A percentile compares a stretch with the other conserved stretches of the same genome.
These are phyloP conservation scores for Dicrostonyx torquatus DNA, from an alignment of 2,797 vertebrate species.

Conservation along the genomic window DNA sequence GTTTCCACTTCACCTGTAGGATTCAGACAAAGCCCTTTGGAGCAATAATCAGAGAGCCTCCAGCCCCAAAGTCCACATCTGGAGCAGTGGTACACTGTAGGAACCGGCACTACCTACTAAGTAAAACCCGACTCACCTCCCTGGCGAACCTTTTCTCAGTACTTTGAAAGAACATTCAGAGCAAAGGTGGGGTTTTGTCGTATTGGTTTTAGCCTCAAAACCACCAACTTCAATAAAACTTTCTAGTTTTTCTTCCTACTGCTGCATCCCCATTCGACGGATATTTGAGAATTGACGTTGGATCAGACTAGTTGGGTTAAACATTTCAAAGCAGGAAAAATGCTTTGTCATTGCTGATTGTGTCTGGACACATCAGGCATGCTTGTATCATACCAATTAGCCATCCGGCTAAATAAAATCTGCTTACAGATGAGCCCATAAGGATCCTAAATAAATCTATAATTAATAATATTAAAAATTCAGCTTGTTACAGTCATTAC, in stretches of 20 bases:
- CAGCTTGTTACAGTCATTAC: conserved; percentile 15
- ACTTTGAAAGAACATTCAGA: conserved; percentile 31
- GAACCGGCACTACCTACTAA: conserved; percentile 11
- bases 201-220: conserved; percentile 10
- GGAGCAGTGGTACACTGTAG: background rate
- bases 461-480: conserved; percentile 4
- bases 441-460: background rate
- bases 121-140: conserved; percentile 48
- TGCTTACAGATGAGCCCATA: conserved; percentile 20
- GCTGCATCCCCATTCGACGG: background rate
- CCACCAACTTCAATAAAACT: background rate
- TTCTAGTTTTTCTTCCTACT: background rate
- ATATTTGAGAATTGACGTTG: conserved; percentile 29
- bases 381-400: background rate
- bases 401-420: conserved; percentile 29
- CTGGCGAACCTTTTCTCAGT: background rate
- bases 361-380: background rate
- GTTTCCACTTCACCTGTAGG: background rate
- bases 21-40: background rate
- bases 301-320: background rate
- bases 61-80: rapidly evolving
- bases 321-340: conserved; percentile 12
- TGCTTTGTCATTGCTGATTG: conserved; percentile 29
- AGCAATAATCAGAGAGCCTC: background rate
- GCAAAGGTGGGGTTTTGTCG: background rate